A percentile compares a stretch with the other conserved stretches of the same genome.
phyloP scores from a whole-genome alignment of 2,113 vertebrate genomes.

The Myocastor coypus region DNA sequence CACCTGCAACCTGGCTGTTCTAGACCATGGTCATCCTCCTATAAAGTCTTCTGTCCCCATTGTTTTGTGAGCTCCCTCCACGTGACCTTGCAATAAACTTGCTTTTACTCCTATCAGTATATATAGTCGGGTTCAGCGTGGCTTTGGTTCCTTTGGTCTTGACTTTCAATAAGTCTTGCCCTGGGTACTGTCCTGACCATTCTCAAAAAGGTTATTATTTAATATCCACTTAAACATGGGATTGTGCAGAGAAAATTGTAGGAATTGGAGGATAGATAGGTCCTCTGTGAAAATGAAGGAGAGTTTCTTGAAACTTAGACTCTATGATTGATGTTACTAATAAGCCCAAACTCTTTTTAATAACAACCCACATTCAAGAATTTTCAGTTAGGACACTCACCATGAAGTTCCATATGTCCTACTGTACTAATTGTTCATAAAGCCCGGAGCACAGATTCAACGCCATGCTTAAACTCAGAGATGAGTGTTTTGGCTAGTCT shows the following conservation, averaged over 20 bases:
- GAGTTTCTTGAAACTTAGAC: not conserved
- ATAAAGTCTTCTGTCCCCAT: no score
- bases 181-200: not conserved
- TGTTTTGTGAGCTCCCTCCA: no score
- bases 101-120: no score
- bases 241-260: not conserved
- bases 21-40: no score
- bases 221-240: not conserved
- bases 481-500: not conserved
- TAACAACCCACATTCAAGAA: not conserved
- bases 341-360: not conserved
- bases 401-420: not conserved
- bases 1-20: no score
- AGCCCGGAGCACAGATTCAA: not conserved
- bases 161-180: rapidly evolving
- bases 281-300: not conserved
- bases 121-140: no score
- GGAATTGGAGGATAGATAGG: not conserved
- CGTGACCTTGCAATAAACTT: no score
- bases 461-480: not conserved
- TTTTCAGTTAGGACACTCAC: not conserved
- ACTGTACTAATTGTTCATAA: not conserved
- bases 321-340: not conserved
- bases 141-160: no score
- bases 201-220: not conserved